These are phyloP conservation scores for Myiothlypis chrysogaster DNA, from an alignment of 2,797 vertebrate species.

Conservation along the genomic window DNA sequence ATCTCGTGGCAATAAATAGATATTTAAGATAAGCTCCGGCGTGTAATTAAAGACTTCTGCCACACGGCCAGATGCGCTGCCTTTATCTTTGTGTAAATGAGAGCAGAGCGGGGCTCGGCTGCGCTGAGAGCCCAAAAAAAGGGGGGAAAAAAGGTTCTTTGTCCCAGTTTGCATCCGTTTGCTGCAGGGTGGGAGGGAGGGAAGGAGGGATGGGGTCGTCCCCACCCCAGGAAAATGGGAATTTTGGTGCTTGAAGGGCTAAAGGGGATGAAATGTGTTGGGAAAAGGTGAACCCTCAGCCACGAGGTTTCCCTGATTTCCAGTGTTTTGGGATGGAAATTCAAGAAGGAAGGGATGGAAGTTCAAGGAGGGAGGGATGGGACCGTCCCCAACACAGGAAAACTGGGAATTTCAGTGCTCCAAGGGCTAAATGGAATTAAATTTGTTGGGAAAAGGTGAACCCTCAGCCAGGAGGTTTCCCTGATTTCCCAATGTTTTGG, in stretches of 20 bases:
- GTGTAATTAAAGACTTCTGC: constrained; percentile 40
- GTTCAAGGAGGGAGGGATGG: neutral
- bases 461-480: no score
- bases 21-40: constrained; percentile 38
- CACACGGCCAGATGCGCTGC: constrained; percentile 30
- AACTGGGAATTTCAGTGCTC: no score
- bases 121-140: neutral
- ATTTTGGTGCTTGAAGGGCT: accelerated
- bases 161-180: neutral
- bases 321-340: neutral
- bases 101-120: neutral
- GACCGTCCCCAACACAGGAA: no score
- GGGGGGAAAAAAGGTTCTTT: neutral
- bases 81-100: constrained; percentile 37
- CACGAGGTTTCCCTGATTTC: neutral
- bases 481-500: no score
- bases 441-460: no score
- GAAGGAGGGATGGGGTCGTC: neutral
- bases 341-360: neutral
- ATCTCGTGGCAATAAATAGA: constrained; percentile 21
- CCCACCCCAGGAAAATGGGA: neutral
- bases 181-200: neutral
- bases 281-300: accelerated
- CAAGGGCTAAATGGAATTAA: neutral
- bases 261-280: neutral